Evolutionary conservation across 1,140 invertebrate species (phyloP), one percentile per base, ranked within the genome.

Genomic region (Pygmarrhopalites habei): DNA sequence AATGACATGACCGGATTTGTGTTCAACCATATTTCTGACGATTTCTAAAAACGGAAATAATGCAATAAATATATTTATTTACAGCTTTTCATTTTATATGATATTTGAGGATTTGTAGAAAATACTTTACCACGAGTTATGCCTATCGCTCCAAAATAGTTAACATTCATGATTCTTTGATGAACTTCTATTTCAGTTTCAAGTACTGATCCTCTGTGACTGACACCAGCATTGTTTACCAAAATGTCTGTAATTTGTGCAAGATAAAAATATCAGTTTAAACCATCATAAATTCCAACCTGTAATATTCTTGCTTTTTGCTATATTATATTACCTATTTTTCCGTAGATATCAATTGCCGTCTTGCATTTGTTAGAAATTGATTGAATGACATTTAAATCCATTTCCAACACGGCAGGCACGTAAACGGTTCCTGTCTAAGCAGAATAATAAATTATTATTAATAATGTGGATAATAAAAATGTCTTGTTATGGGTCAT

Each of bases 211-310:
- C 92, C 92, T 72, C 95, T 78, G 68, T 87, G 85, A 49, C 88
- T 89, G 53, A 94, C 82, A 1, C 94, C 94, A 52, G 88, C 92
- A 83, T 96, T 96, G 74, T 96, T 95, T 21, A 97, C 83, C 2
- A 97, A 75, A 72, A 96, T 87, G 79, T 97, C 92, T n/a, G n/a
- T n/a, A n/a, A n/a, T n/a, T n/a, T n/a, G n/a, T n/a, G n/a, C n/a
- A n/a, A n/a, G n/a, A n/a, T n/a, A n/a, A n/a, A n/a, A n/a, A n/a
- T n/a, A n/a, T n/a, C n/a, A n/a, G n/a, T n/a, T n/a, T n/a, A n/a
- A n/a, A 64, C 96, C 83, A 61, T 81, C 88, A 78, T 87, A 85
- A 44, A 77, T 67, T 25, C 62, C 58, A 19, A 53, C n/a, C n/a
- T n/a, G n/a, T n/a, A n/a, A n/a, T n/a, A n/a, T n/a, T n/a, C n/a